Evolutionary conservation across 2,113 vertebrate species (phyloP).

Genomic region (Cinclus mexicanus): DNA sequence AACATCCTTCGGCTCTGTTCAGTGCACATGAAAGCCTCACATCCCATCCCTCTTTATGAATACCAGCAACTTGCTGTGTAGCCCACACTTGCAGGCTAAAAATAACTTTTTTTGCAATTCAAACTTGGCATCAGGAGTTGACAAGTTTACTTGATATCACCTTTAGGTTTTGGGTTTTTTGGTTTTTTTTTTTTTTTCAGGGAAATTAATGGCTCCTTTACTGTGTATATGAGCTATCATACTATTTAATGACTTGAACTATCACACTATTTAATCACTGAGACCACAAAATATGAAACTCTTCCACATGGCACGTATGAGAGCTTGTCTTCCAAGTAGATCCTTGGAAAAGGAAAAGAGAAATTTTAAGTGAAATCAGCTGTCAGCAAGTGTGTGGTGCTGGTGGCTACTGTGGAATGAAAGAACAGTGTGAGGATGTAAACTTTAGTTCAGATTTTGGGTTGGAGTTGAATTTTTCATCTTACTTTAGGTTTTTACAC

Average conservation of each 20-base stretch:
- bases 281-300: background rate
- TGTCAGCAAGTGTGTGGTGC: background rate
- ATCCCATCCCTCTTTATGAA: background rate
- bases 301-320: background rate
- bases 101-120: background rate
- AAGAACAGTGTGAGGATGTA: background rate
- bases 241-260: background rate
- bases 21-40: background rate
- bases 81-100: background rate
- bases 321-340: background rate
- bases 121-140: background rate
- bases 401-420: background rate
- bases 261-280: background rate
- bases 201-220: background rate
- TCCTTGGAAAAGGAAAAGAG: background rate
- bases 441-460: background rate
- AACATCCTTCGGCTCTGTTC: background rate
- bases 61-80: background rate
- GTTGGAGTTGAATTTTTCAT: background rate
- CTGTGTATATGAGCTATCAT: background rate
- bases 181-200: background rate
- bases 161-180: background rate
- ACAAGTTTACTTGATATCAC: background rate
- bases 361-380: conserved; percentile 11
- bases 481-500: background rate